Conservation (phyloP, 2,797 vertebrate species). For the Enteromius trimaculatus region DNA sequence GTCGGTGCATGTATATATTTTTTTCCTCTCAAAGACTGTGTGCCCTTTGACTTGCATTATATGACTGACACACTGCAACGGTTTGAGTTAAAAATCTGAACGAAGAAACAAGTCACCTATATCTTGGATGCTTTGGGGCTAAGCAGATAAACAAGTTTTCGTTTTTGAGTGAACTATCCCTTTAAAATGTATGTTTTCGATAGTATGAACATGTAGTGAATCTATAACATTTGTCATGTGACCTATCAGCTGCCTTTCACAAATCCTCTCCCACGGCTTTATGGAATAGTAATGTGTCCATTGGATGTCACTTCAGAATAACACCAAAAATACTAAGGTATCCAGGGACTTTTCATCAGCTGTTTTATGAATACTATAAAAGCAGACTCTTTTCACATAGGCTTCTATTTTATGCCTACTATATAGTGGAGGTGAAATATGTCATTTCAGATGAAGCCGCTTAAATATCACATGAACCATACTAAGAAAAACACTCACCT, state of each 20-base stretch:
- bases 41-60: too few species aligned
- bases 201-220: neutral
- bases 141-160: too few species aligned
- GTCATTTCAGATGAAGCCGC: neutral
- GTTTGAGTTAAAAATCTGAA: too few species aligned
- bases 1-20: too few species aligned
- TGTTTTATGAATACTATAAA: neutral
- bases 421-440: neutral
- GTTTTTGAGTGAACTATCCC: too few species aligned
- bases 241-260: neutral
- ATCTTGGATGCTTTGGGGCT: too few species aligned
- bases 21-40: too few species aligned
- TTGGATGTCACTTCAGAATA: neutral
- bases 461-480: neutral
- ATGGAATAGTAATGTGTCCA: neutral
- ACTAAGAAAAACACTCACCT: neutral
- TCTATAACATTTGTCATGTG: too few species aligned
- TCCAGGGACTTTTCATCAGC: too few species aligned
- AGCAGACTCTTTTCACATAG: neutral
- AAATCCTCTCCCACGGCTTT: neutral
- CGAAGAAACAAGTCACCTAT: too few species aligned
- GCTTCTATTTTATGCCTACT: neutral
- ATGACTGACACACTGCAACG: too few species aligned
- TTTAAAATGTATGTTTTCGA: neutral
- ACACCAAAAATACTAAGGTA: neutral